Percentiles rank a stretch among this genome's conserved stretches.
Evolutionary conservation across 2,797 vertebrate genomes (phyloP).

Genomic region (Pantherophis vulpinus): DNA sequence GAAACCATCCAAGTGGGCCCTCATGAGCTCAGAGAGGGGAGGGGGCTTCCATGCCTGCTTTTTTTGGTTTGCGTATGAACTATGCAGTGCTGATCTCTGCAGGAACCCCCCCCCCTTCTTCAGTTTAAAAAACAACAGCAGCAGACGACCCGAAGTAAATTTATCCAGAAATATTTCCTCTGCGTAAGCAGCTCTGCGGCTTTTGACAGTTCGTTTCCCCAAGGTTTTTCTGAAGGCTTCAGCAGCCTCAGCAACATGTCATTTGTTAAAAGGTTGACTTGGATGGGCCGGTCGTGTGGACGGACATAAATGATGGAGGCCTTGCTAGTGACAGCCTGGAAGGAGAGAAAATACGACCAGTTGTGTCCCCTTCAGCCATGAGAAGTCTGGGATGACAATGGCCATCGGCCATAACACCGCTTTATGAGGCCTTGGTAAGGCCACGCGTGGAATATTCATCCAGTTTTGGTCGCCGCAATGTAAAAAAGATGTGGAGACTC

Average conservation of each 20-base stretch:
- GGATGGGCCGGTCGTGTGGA: constrained; percentile 47
- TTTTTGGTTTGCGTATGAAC: not conserved
- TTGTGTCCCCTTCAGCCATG: constrained; percentile 54
- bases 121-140: not conserved
- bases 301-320: constrained; percentile 27
- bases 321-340: constrained; percentile 55
- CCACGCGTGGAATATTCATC: not conserved
- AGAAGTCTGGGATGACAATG: constrained; percentile 50
- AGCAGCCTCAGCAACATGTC: not conserved
- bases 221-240: constrained; percentile 26
- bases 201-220: constrained; percentile 37
- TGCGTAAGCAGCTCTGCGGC: constrained; percentile 46
- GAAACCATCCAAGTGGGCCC: not conserved
- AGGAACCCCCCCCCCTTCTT: fast-evolving
- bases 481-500: not conserved
- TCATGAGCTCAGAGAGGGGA: not conserved
- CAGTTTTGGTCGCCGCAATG: not conserved
- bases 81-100: constrained; percentile 2
- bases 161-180: constrained; percentile 42
- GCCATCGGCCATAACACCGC: constrained; percentile 13
- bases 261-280: constrained; percentile 23
- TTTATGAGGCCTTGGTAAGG: not conserved
- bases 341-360: constrained; percentile 45
- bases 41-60: constrained; percentile 12
- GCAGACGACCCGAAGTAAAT: not conserved